Base-by-base conservation (phyloP, 2,113 vertebrate genomes). In the Myrmecobius fasciatus region DNA sequence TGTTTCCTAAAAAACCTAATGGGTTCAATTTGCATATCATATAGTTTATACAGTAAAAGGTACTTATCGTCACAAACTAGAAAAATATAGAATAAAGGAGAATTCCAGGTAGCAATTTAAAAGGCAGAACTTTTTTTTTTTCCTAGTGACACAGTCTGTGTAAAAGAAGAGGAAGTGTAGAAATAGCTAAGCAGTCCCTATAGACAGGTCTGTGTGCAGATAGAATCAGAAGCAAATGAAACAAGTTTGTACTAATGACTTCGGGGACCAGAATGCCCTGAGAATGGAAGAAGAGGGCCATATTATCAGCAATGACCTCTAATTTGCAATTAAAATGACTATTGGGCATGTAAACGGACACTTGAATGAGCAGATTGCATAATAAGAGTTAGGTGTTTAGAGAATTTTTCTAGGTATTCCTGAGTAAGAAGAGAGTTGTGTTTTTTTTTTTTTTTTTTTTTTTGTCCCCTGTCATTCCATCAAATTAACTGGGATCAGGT, bases 191-290 rank as follows among this genome's bases (percentile, higher is more conserved):
- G n/a, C 0, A 2, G 91, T 98, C 96, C 95, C 97, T 75, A 92
- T 46, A 96, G 97, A 97, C 95, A 97, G 95, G 96, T 96, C 56
- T 96, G n/a, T 97, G 94, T 97, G 95, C 91, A 93, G 94, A 93
- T 94, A 93, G 95, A 96, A 51, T 96, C 91, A 56, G 95, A 97
- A 97, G 96, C 96, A 97, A 97, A 96, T 96, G 96, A 95, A 97
- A 92, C 94, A 97, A 91, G 95, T 97, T 97, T 95, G 92, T 52
- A 94, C 47, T 97, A 97, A 97, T 98, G 96, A 98, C 97, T 97
- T 97, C 97, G 95, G 96, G 97, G 96, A 96, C 83, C 46, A 90
- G 20, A 93, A 31, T 95, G 93, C 96, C 92, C 95, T 0, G 20
- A 95, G 93, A 96, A 90, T 97, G 46, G 88, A 94, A 96, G 51